Evolutionary conservation across 2,113 vertebrate genomes (phyloP).

Genomic region (Corydoras sp.): DNA sequence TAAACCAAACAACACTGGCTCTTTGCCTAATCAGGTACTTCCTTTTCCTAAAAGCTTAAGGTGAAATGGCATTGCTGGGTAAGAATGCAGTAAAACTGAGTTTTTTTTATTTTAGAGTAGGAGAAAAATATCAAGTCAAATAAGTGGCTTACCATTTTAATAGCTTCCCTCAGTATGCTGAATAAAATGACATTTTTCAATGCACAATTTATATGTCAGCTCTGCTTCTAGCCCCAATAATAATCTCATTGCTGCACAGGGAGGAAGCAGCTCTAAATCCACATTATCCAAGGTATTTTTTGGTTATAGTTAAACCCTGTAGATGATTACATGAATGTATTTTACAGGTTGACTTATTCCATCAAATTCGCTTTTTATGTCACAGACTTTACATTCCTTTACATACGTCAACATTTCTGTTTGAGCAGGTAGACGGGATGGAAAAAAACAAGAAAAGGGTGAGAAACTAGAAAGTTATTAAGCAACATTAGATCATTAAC

Average conservation of each 20-base stretch:
- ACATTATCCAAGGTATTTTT: slow-evolving; percentile 64
- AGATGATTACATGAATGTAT: slow-evolving; percentile 64
- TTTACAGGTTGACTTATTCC: slow-evolving; percentile 61
- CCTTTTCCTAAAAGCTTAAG: slow-evolving; percentile 60
- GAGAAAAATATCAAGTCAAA: slow-evolving; percentile 56
- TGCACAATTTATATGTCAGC: slow-evolving; percentile 64
- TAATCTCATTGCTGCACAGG: slow-evolving; percentile 60
- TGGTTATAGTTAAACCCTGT: slow-evolving; percentile 59
- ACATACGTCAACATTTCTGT: slow-evolving; percentile 48
- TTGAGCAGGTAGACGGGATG: slow-evolving; percentile 10
- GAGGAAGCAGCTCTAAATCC: slow-evolving; percentile 57
- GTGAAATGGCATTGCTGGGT: slow-evolving; percentile 58
- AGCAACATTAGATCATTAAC: slow-evolving; percentile 68
- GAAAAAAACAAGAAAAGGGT: slow-evolving; percentile 9
- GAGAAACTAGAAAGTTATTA: background rate
- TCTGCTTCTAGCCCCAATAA: slow-evolving; percentile 59
- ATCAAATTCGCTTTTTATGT: slow-evolving; percentile 66
- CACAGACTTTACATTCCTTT: slow-evolving; percentile 57
- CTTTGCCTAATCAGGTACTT: slow-evolving; percentile 66
- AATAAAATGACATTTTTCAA: slow-evolving; percentile 59
- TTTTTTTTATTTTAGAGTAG: slow-evolving; percentile 50
- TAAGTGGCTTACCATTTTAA: slow-evolving; percentile 65
- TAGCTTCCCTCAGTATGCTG: slow-evolving; percentile 49
- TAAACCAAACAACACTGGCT: slow-evolving; percentile 66
- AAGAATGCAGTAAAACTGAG: slow-evolving; percentile 46